Evolutionary conservation across 2,888 invertebrate species (phyloP).

Genomic region (Oscheius sp.): DNA sequence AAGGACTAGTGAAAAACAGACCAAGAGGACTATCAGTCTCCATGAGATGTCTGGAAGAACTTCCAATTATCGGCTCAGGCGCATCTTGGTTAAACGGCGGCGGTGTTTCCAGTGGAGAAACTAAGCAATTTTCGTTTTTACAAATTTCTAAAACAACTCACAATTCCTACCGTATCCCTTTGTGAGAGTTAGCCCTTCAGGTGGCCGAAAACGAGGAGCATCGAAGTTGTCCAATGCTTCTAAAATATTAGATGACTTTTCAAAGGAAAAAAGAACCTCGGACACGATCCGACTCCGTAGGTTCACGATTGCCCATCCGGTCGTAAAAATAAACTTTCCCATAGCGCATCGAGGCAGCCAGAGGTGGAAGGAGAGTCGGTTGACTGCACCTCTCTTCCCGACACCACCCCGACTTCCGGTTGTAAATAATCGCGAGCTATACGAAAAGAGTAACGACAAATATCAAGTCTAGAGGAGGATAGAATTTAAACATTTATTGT

Average conservation of each 20-base stretch:
- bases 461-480: not conserved
- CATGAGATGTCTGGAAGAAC: conserved; percentile 2
- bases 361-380: not conserved
- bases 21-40: not conserved
- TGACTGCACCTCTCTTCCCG: not conserved
- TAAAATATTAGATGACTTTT: too few species aligned
- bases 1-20: not conserved
- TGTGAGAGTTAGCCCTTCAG: conserved; percentile 43
- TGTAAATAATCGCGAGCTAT: conserved; percentile 21
- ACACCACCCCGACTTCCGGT: conserved; percentile 14
- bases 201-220: conserved; percentile 52
- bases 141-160: conserved; percentile 25
- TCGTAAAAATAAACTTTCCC: conserved; percentile 66
- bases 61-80: not conserved
- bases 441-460: conserved; percentile 3
- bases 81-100: conserved; percentile 35
- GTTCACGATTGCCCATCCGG: conserved; percentile 61
- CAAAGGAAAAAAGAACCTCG: conserved; percentile 30
- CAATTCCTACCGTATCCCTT: conserved; percentile 37
- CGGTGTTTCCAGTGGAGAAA: conserved; percentile 49
- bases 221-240: conserved; percentile 56
- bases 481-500: not conserved
- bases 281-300: conserved; percentile 47
- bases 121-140: conserved; percentile 31
- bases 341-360: conserved; percentile 52